Percentiles rank a stretch among this genome's conserved stretches.
Evolutionary conservation across 2,888 invertebrate species (phyloP).

Genomic region (Lacanobia oleracea): DNA sequence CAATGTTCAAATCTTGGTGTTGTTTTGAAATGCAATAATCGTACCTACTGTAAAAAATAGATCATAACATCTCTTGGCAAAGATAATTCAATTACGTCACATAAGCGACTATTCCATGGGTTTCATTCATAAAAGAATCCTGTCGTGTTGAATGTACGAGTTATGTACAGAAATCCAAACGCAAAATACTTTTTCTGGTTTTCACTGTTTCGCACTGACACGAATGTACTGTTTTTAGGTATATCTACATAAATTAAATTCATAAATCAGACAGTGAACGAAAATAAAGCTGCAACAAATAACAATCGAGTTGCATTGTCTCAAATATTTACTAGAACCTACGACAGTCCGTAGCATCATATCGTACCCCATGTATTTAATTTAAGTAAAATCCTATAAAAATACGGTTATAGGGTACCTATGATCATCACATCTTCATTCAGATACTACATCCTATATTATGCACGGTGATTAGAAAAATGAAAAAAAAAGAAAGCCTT

Average conservation of each 20-base stretch:
- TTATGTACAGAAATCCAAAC: too few species aligned
- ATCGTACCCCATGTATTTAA: too few species aligned
- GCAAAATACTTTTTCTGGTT: too few species aligned
- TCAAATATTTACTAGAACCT: background rate
- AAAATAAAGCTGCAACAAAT: background rate
- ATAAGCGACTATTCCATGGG: too few species aligned
- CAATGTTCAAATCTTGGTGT: background rate
- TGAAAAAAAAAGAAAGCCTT: constrained; percentile 22
- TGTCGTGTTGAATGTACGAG: too few species aligned
- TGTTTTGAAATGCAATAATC: background rate
- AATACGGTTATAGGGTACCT: background rate
- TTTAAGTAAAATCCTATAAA: too few species aligned
- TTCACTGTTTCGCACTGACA: background rate
- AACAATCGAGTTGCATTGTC: background rate
- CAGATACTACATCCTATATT: background rate
- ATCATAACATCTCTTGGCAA: background rate
- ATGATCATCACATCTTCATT: background rate
- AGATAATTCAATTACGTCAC: background rate
- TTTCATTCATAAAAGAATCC: background rate
- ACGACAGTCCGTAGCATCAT: too few species aligned
- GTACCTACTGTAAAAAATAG: background rate
- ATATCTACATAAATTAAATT: background rate
- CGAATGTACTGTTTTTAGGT: background rate
- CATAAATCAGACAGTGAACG: background rate
- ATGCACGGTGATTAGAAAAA: constrained; percentile 11